Evolutionary conservation across 64 coral and sea anemone genomes (phyloP), one percentile per base, ranked within the genome.

Genomic region (Dendronephthya gigantea): DNA sequence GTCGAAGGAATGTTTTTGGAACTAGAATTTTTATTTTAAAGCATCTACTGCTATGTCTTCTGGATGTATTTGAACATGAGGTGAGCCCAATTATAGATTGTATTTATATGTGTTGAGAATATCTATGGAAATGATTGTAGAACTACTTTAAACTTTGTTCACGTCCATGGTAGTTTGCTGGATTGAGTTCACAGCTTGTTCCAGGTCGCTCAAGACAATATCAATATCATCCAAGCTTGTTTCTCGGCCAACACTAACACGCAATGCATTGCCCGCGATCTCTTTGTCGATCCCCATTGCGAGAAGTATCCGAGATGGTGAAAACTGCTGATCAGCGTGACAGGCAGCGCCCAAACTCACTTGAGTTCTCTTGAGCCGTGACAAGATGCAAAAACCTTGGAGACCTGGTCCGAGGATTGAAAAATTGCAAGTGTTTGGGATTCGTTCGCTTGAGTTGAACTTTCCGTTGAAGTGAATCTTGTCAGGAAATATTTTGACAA

Each of bases 311-410:
- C 75, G 95, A 17, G 95, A 98, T 1, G 95, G 92, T 27, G 74
- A n/a, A 9, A 92, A 91, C 29, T 70, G 87, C 31, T 74, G 86
- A 82, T 82, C 90, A 41, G 95, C 91, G 35, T 98, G 95, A 41
- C 95, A 98, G 3, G 95, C 95, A 86, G 95, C 95, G 23, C 95
- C 95, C 0, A 98, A 92, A 88, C 95, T 98, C 39, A 92, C 95
- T 27, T 86, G 87, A 9, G 93, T 82, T n/a, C 35, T 50, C 81
- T 89, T 88, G 9, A 91, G 82, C 13, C 10, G 68, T 0, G 51
- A 82, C 72, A 98, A 82, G 0, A 98, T 86, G 66, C 65, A 86
- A 16, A 84, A 69, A 27, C 95, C 95, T 25, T 93, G 68, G 4
- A 98, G 48, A 56, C 82, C 47, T 32, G 75, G 16, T 9, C 95